Conservation (phyloP, 1,140 invertebrate species). For the Melitaea cinxia region DNA sequence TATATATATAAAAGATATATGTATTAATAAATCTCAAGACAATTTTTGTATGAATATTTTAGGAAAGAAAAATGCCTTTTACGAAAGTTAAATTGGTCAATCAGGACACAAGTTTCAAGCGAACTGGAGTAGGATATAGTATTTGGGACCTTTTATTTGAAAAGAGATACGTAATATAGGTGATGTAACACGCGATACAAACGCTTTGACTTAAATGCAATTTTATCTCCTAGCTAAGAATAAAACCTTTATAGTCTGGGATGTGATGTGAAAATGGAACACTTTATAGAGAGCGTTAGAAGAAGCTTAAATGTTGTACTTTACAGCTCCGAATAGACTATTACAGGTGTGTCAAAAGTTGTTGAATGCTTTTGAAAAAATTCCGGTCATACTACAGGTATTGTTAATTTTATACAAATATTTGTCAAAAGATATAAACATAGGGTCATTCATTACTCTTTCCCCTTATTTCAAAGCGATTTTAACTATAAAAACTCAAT, state of each 20-base stretch:
- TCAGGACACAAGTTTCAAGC: neutral
- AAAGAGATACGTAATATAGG: neutral
- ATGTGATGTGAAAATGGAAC: neutral
- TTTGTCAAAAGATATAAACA: too few relatives aligned
- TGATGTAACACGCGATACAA: neutral
- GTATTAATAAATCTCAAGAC: too few relatives aligned
- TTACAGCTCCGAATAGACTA: neutral
- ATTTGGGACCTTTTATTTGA: neutral
- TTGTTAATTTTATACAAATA: too few relatives aligned
- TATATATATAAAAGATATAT: too few relatives aligned
- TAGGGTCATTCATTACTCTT: too few relatives aligned
- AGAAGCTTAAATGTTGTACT: neutral
- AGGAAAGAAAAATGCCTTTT: too few relatives aligned
- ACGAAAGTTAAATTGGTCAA: neutral
- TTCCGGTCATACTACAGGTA: too few relatives aligned
- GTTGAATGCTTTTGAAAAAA: too few relatives aligned
- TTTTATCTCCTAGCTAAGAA: neutral
- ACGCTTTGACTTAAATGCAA: slow-evolving; percentile 5
- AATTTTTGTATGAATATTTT: too few relatives aligned
- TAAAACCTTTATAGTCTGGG: neutral
- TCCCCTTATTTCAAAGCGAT: too few relatives aligned
- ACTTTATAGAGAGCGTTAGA: neutral
- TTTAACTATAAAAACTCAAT: too few relatives aligned
- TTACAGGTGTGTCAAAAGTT: too few relatives aligned
- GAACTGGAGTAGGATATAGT: neutral